Base-by-base conservation (phyloP, 1,140 invertebrate genomes). In the Drosophila elegans region DNA sequence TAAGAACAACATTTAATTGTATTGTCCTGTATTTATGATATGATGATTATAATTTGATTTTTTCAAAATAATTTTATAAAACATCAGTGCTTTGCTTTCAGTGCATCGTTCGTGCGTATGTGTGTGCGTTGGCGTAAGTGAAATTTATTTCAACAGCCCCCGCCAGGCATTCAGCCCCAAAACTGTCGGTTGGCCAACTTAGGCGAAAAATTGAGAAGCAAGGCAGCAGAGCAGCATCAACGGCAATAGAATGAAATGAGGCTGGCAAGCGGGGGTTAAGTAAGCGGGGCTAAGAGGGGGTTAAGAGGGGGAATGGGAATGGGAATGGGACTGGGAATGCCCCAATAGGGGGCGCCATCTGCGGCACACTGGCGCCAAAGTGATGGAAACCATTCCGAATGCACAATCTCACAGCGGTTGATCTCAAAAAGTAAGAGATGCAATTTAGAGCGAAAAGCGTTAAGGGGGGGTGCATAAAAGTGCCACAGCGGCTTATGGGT, bases 121-220 rank as follows among this genome's bases (percentile, higher is more conserved):
- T 67, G 66, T 57, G 54, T 52, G 67, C 73, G 79, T 63, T 78
- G 68, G 79, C 79, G 76, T 88, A 86, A 86, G 83, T 86, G 83
- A 86, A 86, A 86, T 88, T 88, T 86, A 88, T 88, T 86, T 76
- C 83, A 86, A 86, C 79, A 79, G 75, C 67, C 46, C 79, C 77
- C 74, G 64, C 83, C 83, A 72, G 79, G 69, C 75, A 82, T 78
- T 86, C 83, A 62, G 60, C 45, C 32, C 64, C 67, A 80, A 82
- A 85, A 86, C 79, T 77, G 84, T 89, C 84, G 72, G 80, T 86
- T 80, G 62, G 72, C 73, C 72, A 73, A 73, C 77, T 80, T 71
- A 57, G 64, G 64, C 67, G 67, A 71, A 71, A 71, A 71, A 71
- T 71, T 71, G 64, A 71, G 67, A 57, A 57, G 67, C 67, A 71